phyloP scores from a whole-genome alignment of 2,797 vertebrate genomes.

The Prunella strophiata region DNA sequence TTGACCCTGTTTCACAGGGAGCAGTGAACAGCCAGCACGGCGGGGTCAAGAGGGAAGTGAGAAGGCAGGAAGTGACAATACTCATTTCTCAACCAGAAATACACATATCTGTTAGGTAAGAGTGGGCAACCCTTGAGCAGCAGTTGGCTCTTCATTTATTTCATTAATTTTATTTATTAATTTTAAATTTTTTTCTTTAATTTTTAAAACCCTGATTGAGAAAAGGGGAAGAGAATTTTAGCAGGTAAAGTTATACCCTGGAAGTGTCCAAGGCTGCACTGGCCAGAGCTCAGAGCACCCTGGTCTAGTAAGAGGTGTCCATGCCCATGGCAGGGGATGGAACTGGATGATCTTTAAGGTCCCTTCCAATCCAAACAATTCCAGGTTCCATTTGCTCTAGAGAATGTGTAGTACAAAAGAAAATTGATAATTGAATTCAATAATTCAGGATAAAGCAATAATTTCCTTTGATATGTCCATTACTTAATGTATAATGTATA shows the following conservation, averaged over 20 bases:
- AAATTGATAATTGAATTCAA: not conserved
- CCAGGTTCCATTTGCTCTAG: not conserved
- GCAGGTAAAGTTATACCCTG: not conserved
- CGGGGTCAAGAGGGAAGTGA: not conserved
- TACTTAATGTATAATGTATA: too few relatives aligned
- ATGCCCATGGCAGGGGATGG: not conserved
- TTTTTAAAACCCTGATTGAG: not conserved
- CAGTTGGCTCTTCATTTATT: not conserved
- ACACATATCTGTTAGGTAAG: not conserved
- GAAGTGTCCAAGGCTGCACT: not conserved
- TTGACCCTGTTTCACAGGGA: fast-evolving
- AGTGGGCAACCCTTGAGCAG: not conserved
- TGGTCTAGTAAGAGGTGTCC: not conserved
- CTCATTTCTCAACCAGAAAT: not conserved
- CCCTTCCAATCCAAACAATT: not conserved
- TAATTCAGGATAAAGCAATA: not conserved
- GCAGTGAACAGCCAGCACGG: fast-evolving
- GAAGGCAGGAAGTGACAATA: not conserved
- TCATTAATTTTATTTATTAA: not conserved
- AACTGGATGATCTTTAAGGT: not conserved
- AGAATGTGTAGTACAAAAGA: not conserved
- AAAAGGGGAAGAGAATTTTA: not conserved
- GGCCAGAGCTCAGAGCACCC: not conserved
- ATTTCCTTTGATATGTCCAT: not conserved
- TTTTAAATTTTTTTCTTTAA: not conserved